Evolutionary conservation across 2,113 vertebrate species (phyloP), one percentile per base, ranked within the genome.

Genomic region (Corydoras maculifer): DNA sequence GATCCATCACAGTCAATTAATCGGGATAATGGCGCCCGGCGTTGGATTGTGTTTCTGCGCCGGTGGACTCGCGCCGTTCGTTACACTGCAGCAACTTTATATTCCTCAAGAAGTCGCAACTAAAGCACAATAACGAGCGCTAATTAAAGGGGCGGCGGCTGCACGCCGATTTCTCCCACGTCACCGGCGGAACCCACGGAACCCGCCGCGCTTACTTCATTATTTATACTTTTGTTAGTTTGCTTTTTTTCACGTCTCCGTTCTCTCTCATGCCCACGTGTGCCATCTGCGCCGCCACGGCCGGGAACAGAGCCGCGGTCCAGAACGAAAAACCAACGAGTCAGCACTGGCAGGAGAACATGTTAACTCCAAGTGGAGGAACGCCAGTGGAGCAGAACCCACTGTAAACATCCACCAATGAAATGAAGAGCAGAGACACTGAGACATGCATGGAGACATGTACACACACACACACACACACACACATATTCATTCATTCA

Each of bases 1-100:
- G 92, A 90, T 93, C 90, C 91, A 91, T 92, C 92, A 90, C 89
- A 92, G 87, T 88, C 84, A 88, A 91, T 92, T 93, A 92, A 92
- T 91, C 92, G 90, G 87, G 87, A 92, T 93, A 93, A 92, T 92
- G 89, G 90, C 80, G 86, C 89, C 83, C 87, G 83, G 84, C 86
- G 90, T 90, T 88, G 92, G 91, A 93, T 93, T 92, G 87, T 89
- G 88, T 90, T 84, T 87, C 86, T 85, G 89, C 87, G 82, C 82
- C 85, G 85, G 81, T 83, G 83, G 88, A 79, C 84, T 84, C 18
- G 61, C 83, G 84, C 89, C 90, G 88, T 92, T 91, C 91, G 90
- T 91, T 88, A 91, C 85, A 86, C 82, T n/a, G 88, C 87, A 87
- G 87, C 90, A 90, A 89, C 85, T 93, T 91, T 91, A 92, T 91